Evolutionary conservation across 2,797 vertebrate species (phyloP).

Genomic region (Melanotaenia boesemani): DNA sequence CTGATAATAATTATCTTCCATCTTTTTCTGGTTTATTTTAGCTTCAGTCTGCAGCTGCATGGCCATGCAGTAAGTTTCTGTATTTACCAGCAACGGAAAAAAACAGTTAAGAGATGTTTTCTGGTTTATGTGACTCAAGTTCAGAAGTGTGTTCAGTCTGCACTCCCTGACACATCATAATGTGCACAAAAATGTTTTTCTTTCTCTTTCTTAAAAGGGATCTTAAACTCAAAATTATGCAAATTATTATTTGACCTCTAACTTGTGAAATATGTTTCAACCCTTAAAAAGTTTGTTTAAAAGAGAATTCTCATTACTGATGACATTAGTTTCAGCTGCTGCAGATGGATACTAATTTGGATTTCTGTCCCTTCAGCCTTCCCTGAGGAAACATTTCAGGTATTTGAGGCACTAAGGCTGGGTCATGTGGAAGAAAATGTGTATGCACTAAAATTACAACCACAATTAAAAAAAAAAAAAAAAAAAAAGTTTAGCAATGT

Average conservation of each 20-base stretch:
- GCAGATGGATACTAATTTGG: conserved; percentile 45
- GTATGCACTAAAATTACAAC: too few relatives aligned
- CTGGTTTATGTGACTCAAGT: conserved; percentile 36
- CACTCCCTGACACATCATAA: conserved; percentile 15
- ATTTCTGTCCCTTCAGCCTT: conserved; percentile 10
- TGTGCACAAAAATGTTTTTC: conserved; percentile 16
- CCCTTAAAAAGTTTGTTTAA: conserved; percentile 14
- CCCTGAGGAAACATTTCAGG: conserved; percentile 35
- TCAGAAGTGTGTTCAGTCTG: conserved; percentile 33
- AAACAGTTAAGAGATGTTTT: conserved; percentile 18
- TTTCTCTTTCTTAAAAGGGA: not conserved
- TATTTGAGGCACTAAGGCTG: conserved; percentile 21
- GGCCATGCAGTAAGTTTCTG: conserved; percentile 36
- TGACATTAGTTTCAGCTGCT: conserved; percentile 20
- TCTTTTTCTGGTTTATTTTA: conserved; percentile 23
- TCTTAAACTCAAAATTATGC: conserved; percentile 19
- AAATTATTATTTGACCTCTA: conserved; percentile 19
- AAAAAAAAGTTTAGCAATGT: too few relatives aligned
- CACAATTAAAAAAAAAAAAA: too few relatives aligned
- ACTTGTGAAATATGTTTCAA: conserved; percentile 27
- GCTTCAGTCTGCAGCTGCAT: conserved; percentile 29
- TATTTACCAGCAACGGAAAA: conserved; percentile 36
- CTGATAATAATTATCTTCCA: conserved; percentile 54
- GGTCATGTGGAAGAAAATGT: too few relatives aligned
- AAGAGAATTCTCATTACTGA: conserved; percentile 20